These are phyloP conservation scores for Delia radicum DNA, from an alignment of 1,140 invertebrate genomes.

Conservation along the genomic window DNA sequence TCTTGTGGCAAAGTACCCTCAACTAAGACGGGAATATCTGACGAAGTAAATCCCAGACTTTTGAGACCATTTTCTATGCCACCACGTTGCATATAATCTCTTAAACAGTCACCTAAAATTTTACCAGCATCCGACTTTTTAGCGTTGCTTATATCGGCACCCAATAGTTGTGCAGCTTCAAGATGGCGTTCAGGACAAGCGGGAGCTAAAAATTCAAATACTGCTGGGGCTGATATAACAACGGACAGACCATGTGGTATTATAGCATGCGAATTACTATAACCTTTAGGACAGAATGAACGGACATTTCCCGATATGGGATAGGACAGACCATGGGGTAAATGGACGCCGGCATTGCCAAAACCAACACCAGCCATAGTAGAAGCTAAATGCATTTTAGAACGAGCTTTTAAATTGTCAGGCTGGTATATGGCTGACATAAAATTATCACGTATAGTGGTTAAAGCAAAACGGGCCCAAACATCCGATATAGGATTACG, in stretches of 20 bases:
- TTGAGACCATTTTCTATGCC: slow-evolving; percentile 80
- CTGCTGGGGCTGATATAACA: slow-evolving; percentile 83
- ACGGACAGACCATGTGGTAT: slow-evolving; percentile 89
- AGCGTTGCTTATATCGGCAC: slow-evolving; percentile 62
- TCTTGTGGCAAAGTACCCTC: slow-evolving; percentile 82
- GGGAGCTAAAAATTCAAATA: slow-evolving; percentile 79
- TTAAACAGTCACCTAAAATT: slow-evolving; percentile 74
- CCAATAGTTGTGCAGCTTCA: slow-evolving; percentile 78
- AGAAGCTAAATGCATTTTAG: slow-evolving; percentile 84
- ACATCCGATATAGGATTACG: slow-evolving; percentile 91
- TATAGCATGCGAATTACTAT: slow-evolving; percentile 70
- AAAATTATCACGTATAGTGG: slow-evolving; percentile 64
- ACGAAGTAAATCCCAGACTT: slow-evolving; percentile 71
- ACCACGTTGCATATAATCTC: slow-evolving; percentile 75
- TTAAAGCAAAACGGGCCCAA: slow-evolving; percentile 80
- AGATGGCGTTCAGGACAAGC: slow-evolving; percentile 85
- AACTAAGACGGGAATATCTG: slow-evolving; percentile 78
- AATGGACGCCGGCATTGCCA: slow-evolving; percentile 89
- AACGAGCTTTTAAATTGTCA: slow-evolving; percentile 80
- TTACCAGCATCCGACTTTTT: slow-evolving; percentile 72
- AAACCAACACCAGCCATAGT: slow-evolving; percentile 91
- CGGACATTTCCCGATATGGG: slow-evolving; percentile 83
- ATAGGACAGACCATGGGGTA: slow-evolving; percentile 89
- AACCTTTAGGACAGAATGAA: slow-evolving; percentile 67
- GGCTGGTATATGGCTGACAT: slow-evolving; percentile 74